These are phyloP conservation scores for Therioaphis trifolii DNA, from an alignment of 2,888 invertebrate genomes.

Conservation along the genomic window DNA sequence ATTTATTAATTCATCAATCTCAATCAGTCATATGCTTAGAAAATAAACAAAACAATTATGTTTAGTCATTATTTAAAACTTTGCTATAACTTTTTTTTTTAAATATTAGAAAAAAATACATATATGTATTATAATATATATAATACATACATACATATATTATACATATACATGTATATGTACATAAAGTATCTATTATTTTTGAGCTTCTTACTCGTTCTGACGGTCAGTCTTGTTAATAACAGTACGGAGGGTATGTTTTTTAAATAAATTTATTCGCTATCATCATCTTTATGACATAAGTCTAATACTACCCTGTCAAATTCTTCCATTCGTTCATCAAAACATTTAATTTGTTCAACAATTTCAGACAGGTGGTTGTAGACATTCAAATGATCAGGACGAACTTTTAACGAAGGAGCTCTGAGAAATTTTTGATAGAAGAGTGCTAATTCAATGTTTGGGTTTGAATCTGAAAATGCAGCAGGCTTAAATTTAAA, in stretches of 20 bases:
- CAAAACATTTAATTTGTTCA: slow-evolving; percentile 58
- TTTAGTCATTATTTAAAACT: slow-evolving; percentile 50
- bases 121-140: slow-evolving; percentile 34
- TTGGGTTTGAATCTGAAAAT: slow-evolving; percentile 57
- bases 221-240: slow-evolving; percentile 59
- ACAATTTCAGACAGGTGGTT: slow-evolving; percentile 57
- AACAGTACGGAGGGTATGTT: slow-evolving; percentile 46
- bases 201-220: slow-evolving; percentile 59
- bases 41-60: slow-evolving; percentile 53
- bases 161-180: slow-evolving; percentile 28
- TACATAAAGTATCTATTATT: slow-evolving; percentile 37
- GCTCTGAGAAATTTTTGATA: slow-evolving; percentile 59
- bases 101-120: slow-evolving; percentile 40
- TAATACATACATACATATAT: no score
- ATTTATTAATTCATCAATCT: slow-evolving; percentile 53
- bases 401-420: slow-evolving; percentile 38
- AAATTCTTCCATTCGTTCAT: slow-evolving; percentile 58
- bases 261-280: slow-evolving; percentile 47
- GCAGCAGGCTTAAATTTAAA: slow-evolving; percentile 55
- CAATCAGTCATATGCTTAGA: slow-evolving; percentile 57
- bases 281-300: slow-evolving; percentile 55
- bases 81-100: slow-evolving; percentile 49
- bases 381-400: slow-evolving; percentile 53
- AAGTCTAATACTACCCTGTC: slow-evolving; percentile 60
- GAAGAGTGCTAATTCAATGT: slow-evolving; percentile 51